These are phyloP conservation scores for Belgica antarctica DNA, from an alignment of 2,888 invertebrate species.

Conservation along the genomic window DNA sequence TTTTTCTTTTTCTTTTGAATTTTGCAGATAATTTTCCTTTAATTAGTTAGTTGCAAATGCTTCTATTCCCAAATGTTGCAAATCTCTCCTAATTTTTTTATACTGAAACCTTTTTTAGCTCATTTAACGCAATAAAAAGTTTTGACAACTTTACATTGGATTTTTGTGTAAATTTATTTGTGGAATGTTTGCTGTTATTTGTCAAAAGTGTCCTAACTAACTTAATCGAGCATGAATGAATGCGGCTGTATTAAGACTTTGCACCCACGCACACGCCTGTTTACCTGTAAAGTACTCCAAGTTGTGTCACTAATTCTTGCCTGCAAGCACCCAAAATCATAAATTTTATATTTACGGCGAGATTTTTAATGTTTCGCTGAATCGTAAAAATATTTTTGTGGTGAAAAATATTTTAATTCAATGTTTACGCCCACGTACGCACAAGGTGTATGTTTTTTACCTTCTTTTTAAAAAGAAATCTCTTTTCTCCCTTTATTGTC, in stretches of 20 bases:
- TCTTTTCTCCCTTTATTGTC: conserved; percentile 47
- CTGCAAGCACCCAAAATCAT: background rate
- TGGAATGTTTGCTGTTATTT: no score
- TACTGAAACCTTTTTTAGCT: background rate
- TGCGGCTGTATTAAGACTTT: no score
- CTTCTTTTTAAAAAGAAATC: conserved; percentile 29
- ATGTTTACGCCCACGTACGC: background rate
- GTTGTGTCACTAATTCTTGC: background rate
- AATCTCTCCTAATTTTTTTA: no score
- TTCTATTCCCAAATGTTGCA: no score
- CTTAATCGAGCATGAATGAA: no score
- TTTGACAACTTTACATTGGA: no score
- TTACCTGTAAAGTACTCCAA: no score
- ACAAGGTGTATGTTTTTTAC: conserved; percentile 29
- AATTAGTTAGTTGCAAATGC: conserved; percentile 21
- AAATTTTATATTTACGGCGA: background rate
- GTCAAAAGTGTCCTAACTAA: no score
- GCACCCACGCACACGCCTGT: no score
- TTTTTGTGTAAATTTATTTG: no score
- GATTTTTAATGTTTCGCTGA: conserved; percentile 11
- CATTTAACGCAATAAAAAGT: no score
- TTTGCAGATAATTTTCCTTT: conserved; percentile 36
- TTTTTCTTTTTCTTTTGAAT: conserved; percentile 28
- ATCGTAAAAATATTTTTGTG: conserved; percentile 4
- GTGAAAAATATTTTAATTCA: background rate